These are phyloP conservation scores for Parazoanthus atlanticus DNA, from an alignment of 92 coral and sea anemone genomes.

Conservation along the genomic window DNA sequence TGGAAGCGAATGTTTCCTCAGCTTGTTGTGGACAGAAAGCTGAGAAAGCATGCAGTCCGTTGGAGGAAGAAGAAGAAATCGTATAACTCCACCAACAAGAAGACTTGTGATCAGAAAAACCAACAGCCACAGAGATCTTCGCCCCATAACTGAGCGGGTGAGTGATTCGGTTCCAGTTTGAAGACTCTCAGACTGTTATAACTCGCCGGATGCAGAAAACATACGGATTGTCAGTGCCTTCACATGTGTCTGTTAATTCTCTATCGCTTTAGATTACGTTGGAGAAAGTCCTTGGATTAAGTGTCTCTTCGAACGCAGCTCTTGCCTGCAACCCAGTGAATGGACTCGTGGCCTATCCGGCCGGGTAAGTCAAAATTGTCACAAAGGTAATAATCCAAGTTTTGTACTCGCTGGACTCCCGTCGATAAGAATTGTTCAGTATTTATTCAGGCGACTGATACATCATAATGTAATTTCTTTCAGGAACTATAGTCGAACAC, in stretches of 20 bases:
- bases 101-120: conserved; percentile 91
- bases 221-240: background rate
- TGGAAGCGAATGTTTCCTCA: conserved; percentile 34
- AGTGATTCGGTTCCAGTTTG: background rate
- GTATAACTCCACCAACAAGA: conserved; percentile 92
- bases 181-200: background rate
- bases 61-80: conserved; percentile 66
- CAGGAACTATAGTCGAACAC: background rate
- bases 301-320: conserved; percentile 80
- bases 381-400: background rate
- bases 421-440: background rate
- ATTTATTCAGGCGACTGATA: background rate
- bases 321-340: conserved; percentile 84
- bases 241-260: conserved; percentile 21
- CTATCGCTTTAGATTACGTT: conserved; percentile 70
- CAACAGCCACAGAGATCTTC: conserved; percentile 91
- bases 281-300: conserved; percentile 92
- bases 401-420: background rate
- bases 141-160: conserved; percentile 94
- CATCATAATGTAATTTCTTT: background rate
- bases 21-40: conserved; percentile 10
- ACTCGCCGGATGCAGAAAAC: background rate
- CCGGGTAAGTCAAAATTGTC: conserved; percentile 77
- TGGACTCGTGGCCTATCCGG: conserved; percentile 92
- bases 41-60: conserved; percentile 60